Conservation (phyloP, 2,888 invertebrate genomes). For the Campoplex nolae region DNA sequence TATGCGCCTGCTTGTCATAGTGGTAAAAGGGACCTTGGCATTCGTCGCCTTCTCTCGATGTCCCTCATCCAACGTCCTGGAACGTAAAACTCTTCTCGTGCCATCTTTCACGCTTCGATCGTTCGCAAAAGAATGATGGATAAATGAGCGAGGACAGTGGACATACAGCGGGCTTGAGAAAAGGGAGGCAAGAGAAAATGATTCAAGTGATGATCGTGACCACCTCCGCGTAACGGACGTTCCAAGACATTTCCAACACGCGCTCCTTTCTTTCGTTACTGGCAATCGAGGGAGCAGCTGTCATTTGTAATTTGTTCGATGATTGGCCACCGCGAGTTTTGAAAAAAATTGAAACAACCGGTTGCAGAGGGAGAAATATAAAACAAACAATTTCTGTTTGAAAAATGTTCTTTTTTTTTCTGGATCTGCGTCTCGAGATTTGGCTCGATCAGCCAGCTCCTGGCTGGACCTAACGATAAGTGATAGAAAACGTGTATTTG, state of each 20-base stretch:
- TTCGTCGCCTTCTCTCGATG: conserved; percentile 24
- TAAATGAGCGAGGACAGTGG: conserved; percentile 29
- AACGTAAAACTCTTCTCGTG: conserved; percentile 46
- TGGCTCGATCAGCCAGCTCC: not conserved
- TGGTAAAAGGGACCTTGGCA: conserved; percentile 31
- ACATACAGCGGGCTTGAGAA: not conserved
- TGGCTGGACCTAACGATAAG: not conserved
- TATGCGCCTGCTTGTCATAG: conserved; percentile 30
- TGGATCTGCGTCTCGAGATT: not conserved
- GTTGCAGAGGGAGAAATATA: not conserved
- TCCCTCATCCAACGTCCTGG: conserved; percentile 19
- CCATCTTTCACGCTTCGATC: conserved; percentile 55
- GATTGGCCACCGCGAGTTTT: not conserved
- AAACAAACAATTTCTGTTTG: not conserved
- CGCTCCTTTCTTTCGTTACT: conserved; percentile 42
- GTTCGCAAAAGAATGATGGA: conserved; percentile 41
- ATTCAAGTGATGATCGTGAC: conserved; percentile 59
- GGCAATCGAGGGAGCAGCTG: not conserved
- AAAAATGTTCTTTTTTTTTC: not conserved
- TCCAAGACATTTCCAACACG: conserved; percentile 55
- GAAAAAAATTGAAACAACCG: not conserved
- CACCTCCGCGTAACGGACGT: conserved; percentile 52
- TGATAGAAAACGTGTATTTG: not conserved
- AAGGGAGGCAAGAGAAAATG: conserved; percentile 38
- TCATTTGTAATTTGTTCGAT: conserved; percentile 2